Percentiles rank a stretch among this genome's conserved stretches.
phyloP scores from a whole-genome alignment of 64 coral and sea anemone species.

The Cladopsammia gracilis region DNA sequence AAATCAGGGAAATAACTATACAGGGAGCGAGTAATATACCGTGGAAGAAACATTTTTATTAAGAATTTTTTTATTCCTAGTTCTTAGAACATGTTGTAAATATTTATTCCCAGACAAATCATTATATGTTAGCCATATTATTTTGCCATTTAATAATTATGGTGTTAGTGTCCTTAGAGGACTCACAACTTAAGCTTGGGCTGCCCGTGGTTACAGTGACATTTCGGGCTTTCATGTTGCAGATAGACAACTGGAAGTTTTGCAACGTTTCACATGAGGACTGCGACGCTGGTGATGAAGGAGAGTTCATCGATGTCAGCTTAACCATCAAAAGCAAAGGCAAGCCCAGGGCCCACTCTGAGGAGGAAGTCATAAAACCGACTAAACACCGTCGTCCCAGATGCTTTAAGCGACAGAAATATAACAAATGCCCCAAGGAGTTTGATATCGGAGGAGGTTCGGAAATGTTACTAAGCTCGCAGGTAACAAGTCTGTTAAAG shows the following conservation, averaged over 20 bases:
- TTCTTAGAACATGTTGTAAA: too few species aligned
- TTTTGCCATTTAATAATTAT: too few species aligned
- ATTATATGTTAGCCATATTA: too few species aligned
- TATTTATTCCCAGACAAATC: too few species aligned
- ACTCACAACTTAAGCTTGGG: too few species aligned
- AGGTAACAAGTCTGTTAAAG: not conserved
- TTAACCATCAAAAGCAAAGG: conserved; percentile 28
- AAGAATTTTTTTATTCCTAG: too few species aligned
- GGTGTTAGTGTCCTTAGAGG: too few species aligned
- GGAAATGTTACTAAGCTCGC: conserved; percentile 40
- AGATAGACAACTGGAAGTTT: conserved; percentile 42
- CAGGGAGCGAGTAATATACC: too few species aligned
- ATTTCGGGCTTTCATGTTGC: not conserved
- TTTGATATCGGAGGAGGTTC: conserved; percentile 50
- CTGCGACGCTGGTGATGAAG: conserved; percentile 12
- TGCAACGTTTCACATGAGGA: conserved; percentile 2
- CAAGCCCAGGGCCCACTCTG: not conserved
- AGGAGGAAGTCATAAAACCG: not conserved
- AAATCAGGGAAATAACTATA: too few species aligned
- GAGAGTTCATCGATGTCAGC: conserved; percentile 27
- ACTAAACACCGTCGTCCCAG: not conserved
- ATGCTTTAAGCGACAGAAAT: not conserved
- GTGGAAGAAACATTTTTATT: too few species aligned
- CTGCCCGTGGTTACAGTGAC: too few species aligned
- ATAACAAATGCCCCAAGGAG: conserved; percentile 33